Evolutionary conservation across 2,113 vertebrate species (phyloP).

Genomic region (Apodemus speciosus): DNA sequence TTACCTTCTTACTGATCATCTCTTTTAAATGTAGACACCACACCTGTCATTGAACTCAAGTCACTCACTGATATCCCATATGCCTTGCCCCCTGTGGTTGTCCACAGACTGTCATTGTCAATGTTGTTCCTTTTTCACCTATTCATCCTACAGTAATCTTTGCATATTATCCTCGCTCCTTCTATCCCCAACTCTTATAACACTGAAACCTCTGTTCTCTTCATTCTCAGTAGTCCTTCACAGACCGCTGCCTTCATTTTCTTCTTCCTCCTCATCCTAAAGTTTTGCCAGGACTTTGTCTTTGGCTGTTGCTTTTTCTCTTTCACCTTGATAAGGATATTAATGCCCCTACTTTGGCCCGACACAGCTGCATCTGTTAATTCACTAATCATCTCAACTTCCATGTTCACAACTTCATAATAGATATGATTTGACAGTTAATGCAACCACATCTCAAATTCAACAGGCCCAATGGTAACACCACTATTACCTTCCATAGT

Average conservation of each 20-base stretch:
- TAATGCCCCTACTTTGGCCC: neutral
- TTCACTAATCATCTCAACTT: neutral
- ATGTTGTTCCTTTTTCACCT: neutral
- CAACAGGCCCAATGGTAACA: neutral
- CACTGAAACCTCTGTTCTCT: neutral
- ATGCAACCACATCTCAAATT: slow-evolving; percentile 4
- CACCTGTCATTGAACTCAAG: neutral
- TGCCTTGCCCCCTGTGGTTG: neutral
- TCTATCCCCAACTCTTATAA: neutral
- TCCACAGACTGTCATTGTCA: neutral
- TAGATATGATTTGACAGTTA: neutral
- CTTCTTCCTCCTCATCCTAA: neutral
- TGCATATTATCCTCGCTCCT: neutral
- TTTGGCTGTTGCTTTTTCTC: neutral
- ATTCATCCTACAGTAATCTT: neutral
- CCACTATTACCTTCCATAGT: neutral
- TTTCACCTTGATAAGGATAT: neutral
- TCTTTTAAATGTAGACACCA: neutral
- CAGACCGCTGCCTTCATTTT: slow-evolving; percentile 5
- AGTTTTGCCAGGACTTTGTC: slow-evolving; percentile 9
- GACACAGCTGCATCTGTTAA: neutral
- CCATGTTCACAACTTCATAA: neutral
- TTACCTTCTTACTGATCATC: slow-evolving; percentile 16
- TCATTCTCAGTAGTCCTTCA: neutral
- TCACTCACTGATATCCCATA: neutral